Percentiles rank a stretch among this genome's conserved stretches.
These are phyloP conservation scores for Magallana ariakensis DNA, from an alignment of 1,140 invertebrate species.

Conservation along the genomic window DNA sequence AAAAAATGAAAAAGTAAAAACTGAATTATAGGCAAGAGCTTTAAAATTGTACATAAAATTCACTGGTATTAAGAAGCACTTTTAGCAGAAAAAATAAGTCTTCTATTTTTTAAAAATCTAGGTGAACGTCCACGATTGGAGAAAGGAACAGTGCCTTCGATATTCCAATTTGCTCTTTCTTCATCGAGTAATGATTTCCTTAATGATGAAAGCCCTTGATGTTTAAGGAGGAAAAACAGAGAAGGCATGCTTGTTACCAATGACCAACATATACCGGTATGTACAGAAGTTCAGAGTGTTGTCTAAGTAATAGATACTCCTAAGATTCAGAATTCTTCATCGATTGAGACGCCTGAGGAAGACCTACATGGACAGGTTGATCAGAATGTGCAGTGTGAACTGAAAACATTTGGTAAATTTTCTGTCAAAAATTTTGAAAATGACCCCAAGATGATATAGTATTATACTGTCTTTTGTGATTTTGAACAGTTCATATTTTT, in stretches of 20 bases:
- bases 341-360: neutral
- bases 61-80: neutral
- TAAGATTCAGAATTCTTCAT: neutral
- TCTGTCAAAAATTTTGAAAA: conserved; percentile 25
- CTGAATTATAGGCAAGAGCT: neutral
- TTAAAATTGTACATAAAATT: neutral
- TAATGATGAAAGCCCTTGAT: neutral
- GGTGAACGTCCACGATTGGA: neutral
- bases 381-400: neutral
- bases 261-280: neutral
- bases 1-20: neutral
- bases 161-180: neutral
- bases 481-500: conserved; percentile 56
- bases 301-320: neutral
- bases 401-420: conserved; percentile 14
- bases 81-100: neutral
- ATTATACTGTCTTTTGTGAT: conserved; percentile 20
- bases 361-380: neutral
- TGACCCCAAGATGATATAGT: neutral
- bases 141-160: neutral
- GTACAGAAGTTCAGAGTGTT: neutral
- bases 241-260: neutral
- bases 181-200: neutral
- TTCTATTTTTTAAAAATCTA: neutral
- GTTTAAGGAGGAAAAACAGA: neutral